These are phyloP conservation scores for Peromyscus melanophrys DNA, from an alignment of 2,797 vertebrate species.

Conservation along the genomic window DNA sequence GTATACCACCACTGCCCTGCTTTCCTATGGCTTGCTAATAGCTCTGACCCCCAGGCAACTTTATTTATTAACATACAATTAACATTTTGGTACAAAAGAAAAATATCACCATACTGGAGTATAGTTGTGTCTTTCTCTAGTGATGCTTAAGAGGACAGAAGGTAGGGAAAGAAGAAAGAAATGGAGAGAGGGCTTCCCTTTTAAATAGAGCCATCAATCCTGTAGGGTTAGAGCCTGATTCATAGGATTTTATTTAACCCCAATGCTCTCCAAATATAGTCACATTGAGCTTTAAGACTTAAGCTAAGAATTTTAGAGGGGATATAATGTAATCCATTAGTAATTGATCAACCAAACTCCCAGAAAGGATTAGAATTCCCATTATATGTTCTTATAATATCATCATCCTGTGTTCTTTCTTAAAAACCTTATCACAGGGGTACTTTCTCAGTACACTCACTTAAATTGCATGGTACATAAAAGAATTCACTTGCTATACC, in stretches of 20 bases:
- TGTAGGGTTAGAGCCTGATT: not conserved
- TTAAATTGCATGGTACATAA: not conserved
- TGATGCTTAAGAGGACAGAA: not conserved
- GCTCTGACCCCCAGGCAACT: too few species aligned
- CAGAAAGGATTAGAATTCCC: not conserved
- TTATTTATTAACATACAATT: too few species aligned
- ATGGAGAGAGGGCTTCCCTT: not conserved
- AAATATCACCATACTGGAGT: too few species aligned
- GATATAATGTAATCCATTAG: not conserved
- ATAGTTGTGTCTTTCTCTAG: not conserved
- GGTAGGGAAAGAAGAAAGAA: not conserved
- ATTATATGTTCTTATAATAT: not conserved
- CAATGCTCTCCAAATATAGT: not conserved
- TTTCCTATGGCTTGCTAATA: too few species aligned
- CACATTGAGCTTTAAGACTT: not conserved
- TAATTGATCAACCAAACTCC: not conserved
- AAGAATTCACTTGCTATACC: not conserved
- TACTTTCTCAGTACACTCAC: not conserved
- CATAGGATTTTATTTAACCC: not conserved
- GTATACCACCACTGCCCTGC: too few species aligned
- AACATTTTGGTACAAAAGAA: too few species aligned
- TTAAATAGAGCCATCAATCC: not conserved
- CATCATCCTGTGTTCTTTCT: not conserved
- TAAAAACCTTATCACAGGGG: not conserved
- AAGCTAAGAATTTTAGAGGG: not conserved